Percentiles rank a stretch among this genome's conserved stretches.
These are phyloP conservation scores for Micrasema minimum DNA, from an alignment of 1,140 invertebrate genomes.

Conservation along the genomic window DNA sequence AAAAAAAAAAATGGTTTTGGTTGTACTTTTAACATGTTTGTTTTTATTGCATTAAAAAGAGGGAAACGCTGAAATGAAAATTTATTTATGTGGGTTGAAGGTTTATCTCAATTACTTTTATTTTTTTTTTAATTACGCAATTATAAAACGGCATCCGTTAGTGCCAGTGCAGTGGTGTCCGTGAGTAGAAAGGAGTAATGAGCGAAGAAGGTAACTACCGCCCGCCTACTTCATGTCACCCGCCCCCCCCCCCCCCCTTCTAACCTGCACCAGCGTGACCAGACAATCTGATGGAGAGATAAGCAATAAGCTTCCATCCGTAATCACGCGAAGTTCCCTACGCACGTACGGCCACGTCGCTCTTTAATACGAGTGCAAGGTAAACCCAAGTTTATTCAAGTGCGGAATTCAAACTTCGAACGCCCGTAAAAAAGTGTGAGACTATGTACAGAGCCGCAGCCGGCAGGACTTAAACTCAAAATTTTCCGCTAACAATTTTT, in stretches of 20 bases:
- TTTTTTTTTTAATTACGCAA: too few relatives aligned
- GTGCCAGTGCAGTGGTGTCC: not conserved
- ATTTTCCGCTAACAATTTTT: too few relatives aligned
- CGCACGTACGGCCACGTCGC: slow-evolving; percentile 20
- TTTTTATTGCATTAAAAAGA: too few relatives aligned
- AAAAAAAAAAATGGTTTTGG: too few relatives aligned
- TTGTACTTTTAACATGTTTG: not conserved
- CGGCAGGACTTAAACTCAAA: too few relatives aligned
- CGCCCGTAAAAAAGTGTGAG: too few relatives aligned
- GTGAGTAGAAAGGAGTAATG: too few relatives aligned
- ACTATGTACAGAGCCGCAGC: too few relatives aligned
- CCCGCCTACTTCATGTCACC: slow-evolving; percentile 7
- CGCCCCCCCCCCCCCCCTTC: too few relatives aligned
- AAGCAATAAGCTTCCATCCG: not conserved
- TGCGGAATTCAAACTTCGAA: too few relatives aligned
- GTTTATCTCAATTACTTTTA: too few relatives aligned
- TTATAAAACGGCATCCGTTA: not conserved
- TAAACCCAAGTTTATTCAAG: not conserved
- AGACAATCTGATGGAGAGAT: slow-evolving; percentile 2
- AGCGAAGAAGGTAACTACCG: too few relatives aligned
- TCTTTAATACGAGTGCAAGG: slow-evolving; percentile 4
- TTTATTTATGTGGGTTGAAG: not conserved
- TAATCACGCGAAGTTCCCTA: not conserved
- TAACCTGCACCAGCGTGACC: not conserved
- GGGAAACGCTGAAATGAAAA: not conserved